Conservation (phyloP, 2,797 vertebrate species). For the Oryzias dopingdopingensis region DNA sequence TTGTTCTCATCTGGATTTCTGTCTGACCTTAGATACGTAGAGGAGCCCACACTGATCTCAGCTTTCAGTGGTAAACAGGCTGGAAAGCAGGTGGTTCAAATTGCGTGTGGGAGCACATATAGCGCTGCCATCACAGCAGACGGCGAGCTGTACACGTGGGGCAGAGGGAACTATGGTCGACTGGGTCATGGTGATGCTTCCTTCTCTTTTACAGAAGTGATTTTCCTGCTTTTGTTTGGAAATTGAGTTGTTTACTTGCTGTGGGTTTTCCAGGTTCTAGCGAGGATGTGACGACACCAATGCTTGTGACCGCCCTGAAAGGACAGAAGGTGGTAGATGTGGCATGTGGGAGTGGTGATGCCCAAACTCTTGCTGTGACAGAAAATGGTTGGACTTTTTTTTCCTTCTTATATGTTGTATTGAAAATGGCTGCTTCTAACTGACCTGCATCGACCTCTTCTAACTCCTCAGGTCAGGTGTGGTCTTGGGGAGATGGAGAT, state of each 20-base stretch:
- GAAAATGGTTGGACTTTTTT: slow-evolving; percentile 85
- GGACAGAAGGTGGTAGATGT: slow-evolving; percentile 94
- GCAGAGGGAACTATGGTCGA: slow-evolving; percentile 94
- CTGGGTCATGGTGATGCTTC: slow-evolving; percentile 87
- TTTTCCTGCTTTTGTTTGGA: not conserved
- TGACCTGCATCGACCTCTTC: not conserved
- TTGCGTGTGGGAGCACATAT: slow-evolving; percentile 96
- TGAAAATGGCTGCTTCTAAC: not conserved
- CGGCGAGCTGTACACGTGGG: slow-evolving; percentile 96
- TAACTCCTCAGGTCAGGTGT: slow-evolving; percentile 88
- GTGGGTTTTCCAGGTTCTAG: slow-evolving; percentile 83
- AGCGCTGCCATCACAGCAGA: slow-evolving; percentile 94
- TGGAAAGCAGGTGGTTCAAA: slow-evolving; percentile 90
- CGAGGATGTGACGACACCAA: slow-evolving; percentile 94
- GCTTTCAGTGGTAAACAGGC: slow-evolving; percentile 91
- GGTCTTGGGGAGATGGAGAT: slow-evolving; percentile 99
- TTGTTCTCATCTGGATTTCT: not conserved
- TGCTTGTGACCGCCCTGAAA: slow-evolving; percentile 92
- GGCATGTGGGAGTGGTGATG: slow-evolving; percentile 94
- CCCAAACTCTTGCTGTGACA: slow-evolving; percentile 95
- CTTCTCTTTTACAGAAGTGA: not conserved
- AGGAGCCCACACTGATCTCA: slow-evolving; percentile 90
- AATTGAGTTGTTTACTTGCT: not conserved
- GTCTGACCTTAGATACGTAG: slow-evolving; percentile 82
- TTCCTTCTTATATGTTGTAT: not conserved